phyloP scores from a whole-genome alignment of 2,888 invertebrate genomes.

The Panzeria rudis region DNA sequence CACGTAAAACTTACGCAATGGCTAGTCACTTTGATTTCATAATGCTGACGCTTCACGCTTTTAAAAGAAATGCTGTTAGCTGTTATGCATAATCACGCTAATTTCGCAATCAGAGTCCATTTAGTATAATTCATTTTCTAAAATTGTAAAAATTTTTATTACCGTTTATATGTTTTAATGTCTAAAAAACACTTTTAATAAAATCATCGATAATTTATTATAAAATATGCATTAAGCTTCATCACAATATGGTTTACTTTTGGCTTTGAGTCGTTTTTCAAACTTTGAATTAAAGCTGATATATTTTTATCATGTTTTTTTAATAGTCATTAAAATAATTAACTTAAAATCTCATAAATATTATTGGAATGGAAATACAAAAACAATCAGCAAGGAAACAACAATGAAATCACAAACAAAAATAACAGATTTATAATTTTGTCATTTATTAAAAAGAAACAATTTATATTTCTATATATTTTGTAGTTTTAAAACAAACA shows the following conservation, averaged over 20 bases:
- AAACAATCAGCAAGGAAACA: neutral
- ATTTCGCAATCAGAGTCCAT: neutral
- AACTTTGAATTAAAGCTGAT: neutral
- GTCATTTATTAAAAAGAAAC: slow-evolving; percentile 12
- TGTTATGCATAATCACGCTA: too few species aligned
- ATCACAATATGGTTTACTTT: neutral
- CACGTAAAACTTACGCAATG: too few species aligned
- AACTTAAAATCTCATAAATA: slow-evolving; percentile 58
- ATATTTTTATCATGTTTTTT: slow-evolving; percentile 11
- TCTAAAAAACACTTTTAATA: neutral
- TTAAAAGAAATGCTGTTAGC: too few species aligned
- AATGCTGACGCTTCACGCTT: too few species aligned
- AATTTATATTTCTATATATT: slow-evolving; percentile 9
- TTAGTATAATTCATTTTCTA: neutral
- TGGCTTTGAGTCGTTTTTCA: neutral
- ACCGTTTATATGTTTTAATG: neutral
- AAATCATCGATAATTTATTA: neutral
- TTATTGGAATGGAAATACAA: slow-evolving; percentile 12
- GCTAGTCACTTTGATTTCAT: too few species aligned
- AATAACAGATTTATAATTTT: slow-evolving; percentile 25
- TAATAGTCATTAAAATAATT: slow-evolving; percentile 59
- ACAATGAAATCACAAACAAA: slow-evolving; percentile 3
- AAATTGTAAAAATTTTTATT: neutral
- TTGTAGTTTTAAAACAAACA: slow-evolving; percentile 23
- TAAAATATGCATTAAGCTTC: neutral